Conservation (phyloP, 1,140 invertebrate genomes). For the Bradysia coprophila region DNA sequence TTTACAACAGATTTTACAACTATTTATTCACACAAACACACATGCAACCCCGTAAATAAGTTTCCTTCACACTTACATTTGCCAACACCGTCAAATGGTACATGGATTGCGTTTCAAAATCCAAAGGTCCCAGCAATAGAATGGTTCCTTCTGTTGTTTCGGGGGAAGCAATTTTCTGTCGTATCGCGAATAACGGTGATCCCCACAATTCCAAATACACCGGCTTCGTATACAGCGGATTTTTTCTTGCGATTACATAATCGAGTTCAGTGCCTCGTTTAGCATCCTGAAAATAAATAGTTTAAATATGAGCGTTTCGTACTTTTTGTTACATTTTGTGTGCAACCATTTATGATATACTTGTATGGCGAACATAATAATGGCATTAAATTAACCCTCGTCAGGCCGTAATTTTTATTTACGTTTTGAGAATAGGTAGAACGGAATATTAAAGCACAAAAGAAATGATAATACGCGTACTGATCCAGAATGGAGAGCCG, state of each 20-base stretch:
- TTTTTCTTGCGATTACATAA: constrained; percentile 58
- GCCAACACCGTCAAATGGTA: constrained; percentile 64
- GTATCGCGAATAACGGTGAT: constrained; percentile 51
- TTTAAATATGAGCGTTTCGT: too few relatives aligned
- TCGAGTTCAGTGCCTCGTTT: constrained; percentile 63
- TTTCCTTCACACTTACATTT: constrained; percentile 55
- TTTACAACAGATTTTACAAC: too few relatives aligned
- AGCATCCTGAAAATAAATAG: constrained; percentile 38
- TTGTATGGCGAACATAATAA: neutral
- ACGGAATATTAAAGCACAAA: too few relatives aligned
- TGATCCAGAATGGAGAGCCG: too few relatives aligned
- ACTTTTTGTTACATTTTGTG: neutral
- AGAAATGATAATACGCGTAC: too few relatives aligned
- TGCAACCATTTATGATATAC: too few relatives aligned
- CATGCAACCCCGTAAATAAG: too few relatives aligned
- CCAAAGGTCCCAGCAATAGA: constrained; percentile 49
- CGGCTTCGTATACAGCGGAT: constrained; percentile 51
- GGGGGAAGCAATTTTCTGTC: constrained; percentile 49
- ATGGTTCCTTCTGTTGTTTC: constrained; percentile 58
- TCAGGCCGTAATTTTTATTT: too few relatives aligned
- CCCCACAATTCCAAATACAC: constrained; percentile 64
- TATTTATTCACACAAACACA: too few relatives aligned
- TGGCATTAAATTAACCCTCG: neutral
- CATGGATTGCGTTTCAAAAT: constrained; percentile 72
- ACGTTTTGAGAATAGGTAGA: too few relatives aligned